Evolutionary conservation across 2,113 vertebrate genomes (phyloP).

Genomic region (Hemiscyllium ocellatum): DNA sequence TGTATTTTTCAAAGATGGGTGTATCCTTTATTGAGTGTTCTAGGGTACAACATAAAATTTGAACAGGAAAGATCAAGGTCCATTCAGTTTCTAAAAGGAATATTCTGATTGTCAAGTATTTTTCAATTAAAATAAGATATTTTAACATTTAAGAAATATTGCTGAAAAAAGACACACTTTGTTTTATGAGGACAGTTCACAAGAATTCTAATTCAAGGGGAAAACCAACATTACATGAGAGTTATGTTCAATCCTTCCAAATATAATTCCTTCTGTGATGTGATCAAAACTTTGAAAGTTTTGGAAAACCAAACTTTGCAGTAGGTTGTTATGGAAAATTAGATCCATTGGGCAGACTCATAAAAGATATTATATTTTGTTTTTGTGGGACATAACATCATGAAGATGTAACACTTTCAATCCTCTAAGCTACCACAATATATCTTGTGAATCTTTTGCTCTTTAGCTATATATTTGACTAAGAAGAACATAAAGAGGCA

Average conservation of each 20-base stretch:
- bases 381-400: background rate
- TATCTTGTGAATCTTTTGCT: constrained; percentile 9
- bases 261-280: background rate
- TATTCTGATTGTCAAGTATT: background rate
- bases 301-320: background rate
- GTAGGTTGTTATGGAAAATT: background rate
- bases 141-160: background rate
- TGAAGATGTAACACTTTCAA: background rate
- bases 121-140: background rate
- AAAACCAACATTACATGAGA: background rate
- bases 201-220: too few relatives aligned
- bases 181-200: too few relatives aligned
- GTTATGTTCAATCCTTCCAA: background rate
- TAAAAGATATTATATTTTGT: background rate
- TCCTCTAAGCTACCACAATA: background rate
- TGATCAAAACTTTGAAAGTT: background rate
- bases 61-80: background rate
- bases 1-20: background rate
- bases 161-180: too few relatives aligned
- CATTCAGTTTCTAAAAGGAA: background rate
- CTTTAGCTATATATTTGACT: constrained; percentile 79
- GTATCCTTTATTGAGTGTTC: background rate
- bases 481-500: constrained; percentile 91
- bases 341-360: background rate
- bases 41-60: background rate